Base-by-base conservation (phyloP, 1,140 invertebrate species). In the Pseudachorutes palmiensis region DNA sequence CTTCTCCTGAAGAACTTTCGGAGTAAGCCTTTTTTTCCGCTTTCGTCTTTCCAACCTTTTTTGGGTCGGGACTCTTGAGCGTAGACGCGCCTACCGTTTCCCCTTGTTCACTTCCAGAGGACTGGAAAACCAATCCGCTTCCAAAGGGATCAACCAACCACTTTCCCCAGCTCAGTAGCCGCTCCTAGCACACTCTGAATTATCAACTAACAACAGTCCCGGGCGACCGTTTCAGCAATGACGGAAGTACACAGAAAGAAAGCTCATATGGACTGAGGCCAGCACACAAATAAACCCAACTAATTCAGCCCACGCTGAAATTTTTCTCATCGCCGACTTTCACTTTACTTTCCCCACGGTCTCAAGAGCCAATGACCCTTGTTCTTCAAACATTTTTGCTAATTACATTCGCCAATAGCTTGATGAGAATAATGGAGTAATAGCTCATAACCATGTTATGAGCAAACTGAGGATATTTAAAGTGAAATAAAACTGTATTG, bases 141-240 rank as follows among this genome's bases (percentile, higher is more conserved):
- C 51, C 24, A 19, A 55, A 55, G 51, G 51, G 51, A 55, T 55
- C 51, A 55, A 55, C 51, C 51, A 55, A 55, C 51, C 51, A 55
- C 51, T 55, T 55, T 55, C 24, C 24, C 51, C 51, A 55, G 5
- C 24, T 19, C 24, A 12, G 5, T 26, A 16, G 12, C 51, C n/a
- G 24, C 5, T 55, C 51, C 12, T 14, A 55, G 51, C 51, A 55
- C 24, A 16, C 3, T 55, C 24, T 16, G 9, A 14, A 5, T 5
- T 22, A 55, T 5, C 12, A 5, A 41, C 5, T 41, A 41, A 41
- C 36, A 9, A 5, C 5, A 41, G 19, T 41, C 36, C 36, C 36
- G 5, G 5, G 36, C 19, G 36, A n/a, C n/a, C n/a, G n/a, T n/a
- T n/a, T n/a, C n/a, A 9, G 19, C 36, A 41, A 5, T 41, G 5